Base-by-base conservation (phyloP, 2,113 vertebrate species). In the Struthio camelus region DNA sequence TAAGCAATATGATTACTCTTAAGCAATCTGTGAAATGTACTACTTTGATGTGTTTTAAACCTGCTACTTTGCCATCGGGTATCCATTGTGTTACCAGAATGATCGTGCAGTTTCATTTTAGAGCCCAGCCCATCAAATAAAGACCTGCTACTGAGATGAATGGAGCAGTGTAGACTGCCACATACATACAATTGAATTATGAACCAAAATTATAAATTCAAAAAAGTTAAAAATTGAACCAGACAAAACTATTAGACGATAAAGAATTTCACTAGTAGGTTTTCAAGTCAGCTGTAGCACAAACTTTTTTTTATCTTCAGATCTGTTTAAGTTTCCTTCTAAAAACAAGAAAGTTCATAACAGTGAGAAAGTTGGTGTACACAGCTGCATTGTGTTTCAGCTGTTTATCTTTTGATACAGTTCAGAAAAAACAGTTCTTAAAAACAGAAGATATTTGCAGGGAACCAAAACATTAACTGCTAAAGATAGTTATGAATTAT, bases 1-100 rank as follows among this genome's bases (percentile, higher is more conserved):
- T n/a, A n/a, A n/a, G n/a, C n/a, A n/a, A n/a, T n/a, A n/a, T n/a
- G n/a, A 64, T 0, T 58, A 7, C 2, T 73, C 34, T 36, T 64
- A 34, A 0, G 10, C 0, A 0, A 24, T 80, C 25, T 67, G 12
- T 58, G 69, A 59, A 69, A 78, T 58, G 3, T 27, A 2, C 14
- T 79, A 50, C 7, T 78, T 83, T 11, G 2, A 1, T 61, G 40
- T 56, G 25, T 64, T 75, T 70, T 87, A 84, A 87, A 73, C 9
- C 7, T 48, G 22, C 10, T 69, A 4, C 2, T 78, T 53, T 87
- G n/a, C 44, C 7, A 44, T 56, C 11, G 9, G 34, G 11, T 77
- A 14, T 53, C 19, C 1, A 0, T 11, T 84, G 9, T 78, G 5
- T 77, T 80, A 70, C 10, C 25, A 53, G n/a, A 70, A 42, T 53